Conservation (phyloP, 2,888 invertebrate genomes). For the Campoplex capitator region DNA sequence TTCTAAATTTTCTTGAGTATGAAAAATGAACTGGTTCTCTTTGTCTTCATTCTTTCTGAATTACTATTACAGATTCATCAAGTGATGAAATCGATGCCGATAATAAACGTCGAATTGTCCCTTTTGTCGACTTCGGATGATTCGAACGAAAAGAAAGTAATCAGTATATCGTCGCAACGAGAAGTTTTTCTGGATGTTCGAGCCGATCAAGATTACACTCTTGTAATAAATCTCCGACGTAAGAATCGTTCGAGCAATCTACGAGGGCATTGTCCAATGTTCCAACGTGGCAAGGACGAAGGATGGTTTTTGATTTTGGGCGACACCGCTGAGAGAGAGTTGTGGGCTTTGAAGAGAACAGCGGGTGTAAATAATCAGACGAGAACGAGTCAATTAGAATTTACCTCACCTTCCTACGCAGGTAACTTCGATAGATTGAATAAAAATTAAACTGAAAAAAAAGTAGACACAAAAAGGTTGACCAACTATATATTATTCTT, state of each 20-base stretch:
- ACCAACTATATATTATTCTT: slow-evolving; percentile 1
- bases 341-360: slow-evolving; percentile 93
- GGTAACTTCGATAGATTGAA: slow-evolving; percentile 80
- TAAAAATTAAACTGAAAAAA: background rate
- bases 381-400: slow-evolving; percentile 86
- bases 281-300: slow-evolving; percentile 97
- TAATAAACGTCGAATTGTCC: slow-evolving; percentile 76
- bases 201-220: slow-evolving; percentile 88
- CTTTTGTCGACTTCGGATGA: slow-evolving; percentile 73
- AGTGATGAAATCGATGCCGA: slow-evolving; percentile 81
- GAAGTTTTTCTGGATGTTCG: slow-evolving; percentile 73
- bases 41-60: background rate
- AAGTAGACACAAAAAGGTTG: background rate
- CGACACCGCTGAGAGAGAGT: slow-evolving; percentile 88
- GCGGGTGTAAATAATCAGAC: slow-evolving; percentile 85
- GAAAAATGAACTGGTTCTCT: too few relatives aligned
- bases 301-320: slow-evolving; percentile 97
- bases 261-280: slow-evolving; percentile 92
- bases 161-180: slow-evolving; percentile 68
- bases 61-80: slow-evolving; percentile 77
- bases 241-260: slow-evolving; percentile 86
- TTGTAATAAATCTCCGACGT: slow-evolving; percentile 87
- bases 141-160: slow-evolving; percentile 58
- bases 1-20: too few relatives aligned
- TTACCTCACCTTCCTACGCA: slow-evolving; percentile 87